phyloP scores from a whole-genome alignment of 2,797 vertebrate genomes.

The Ispidina lecontei region DNA sequence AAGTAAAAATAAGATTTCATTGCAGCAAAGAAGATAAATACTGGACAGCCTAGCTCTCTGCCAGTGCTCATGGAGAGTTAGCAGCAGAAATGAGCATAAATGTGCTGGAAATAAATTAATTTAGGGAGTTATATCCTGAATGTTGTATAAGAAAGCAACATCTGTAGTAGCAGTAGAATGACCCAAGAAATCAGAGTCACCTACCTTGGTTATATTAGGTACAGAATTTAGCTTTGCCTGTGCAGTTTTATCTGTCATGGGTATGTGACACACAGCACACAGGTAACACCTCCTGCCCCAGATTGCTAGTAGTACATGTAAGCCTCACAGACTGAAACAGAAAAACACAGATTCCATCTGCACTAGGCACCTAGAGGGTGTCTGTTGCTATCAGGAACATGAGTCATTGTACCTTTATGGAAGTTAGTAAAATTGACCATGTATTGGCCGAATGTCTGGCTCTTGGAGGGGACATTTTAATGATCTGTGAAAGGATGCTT shows the following conservation, averaged over 20 bases:
- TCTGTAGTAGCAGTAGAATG: neutral
- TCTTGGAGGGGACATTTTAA: neutral
- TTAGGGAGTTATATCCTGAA: neutral
- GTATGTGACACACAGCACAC: neutral
- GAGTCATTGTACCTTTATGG: neutral
- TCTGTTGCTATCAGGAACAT: neutral
- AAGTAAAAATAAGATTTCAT: neutral
- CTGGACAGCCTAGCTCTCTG: neutral
- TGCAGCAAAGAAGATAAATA: neutral
- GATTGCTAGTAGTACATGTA: neutral
- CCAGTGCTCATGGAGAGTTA: neutral
- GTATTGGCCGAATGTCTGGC: neutral
- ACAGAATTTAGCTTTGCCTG: neutral
- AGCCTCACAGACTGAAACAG: neutral
- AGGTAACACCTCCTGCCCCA: neutral
- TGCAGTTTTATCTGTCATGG: neutral
- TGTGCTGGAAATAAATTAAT: neutral
- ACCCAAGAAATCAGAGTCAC: neutral
- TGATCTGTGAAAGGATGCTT: neutral
- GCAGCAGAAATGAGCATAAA: neutral
- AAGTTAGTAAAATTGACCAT: neutral
- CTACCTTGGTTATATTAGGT: neutral
- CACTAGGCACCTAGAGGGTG: neutral
- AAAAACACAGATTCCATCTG: neutral
- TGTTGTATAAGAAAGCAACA: fast-evolving